Evolutionary conservation across 2,888 invertebrate species (phyloP).

Genomic region (Zygothrica quintamaculata): DNA sequence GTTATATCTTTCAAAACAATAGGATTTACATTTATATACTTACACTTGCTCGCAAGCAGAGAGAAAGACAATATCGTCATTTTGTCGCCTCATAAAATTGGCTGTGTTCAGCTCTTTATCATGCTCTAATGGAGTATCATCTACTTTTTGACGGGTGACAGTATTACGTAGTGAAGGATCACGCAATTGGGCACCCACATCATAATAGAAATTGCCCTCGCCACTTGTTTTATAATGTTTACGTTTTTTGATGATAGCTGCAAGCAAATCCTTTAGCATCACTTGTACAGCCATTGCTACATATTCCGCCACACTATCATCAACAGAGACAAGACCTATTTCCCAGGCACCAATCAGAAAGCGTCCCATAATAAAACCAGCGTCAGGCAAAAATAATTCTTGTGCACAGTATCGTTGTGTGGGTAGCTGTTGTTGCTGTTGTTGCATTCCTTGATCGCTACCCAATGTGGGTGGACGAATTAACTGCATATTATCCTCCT

Average conservation of each 20-base stretch:
- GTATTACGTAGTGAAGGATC: slow-evolving; percentile 93
- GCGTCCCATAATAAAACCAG: slow-evolving; percentile 92
- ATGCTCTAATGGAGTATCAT: slow-evolving; percentile 86
- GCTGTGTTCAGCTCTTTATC: slow-evolving; percentile 87
- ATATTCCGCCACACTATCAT: slow-evolving; percentile 92
- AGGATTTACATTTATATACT: slow-evolving; percentile 30
- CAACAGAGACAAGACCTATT: slow-evolving; percentile 92
- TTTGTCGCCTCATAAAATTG: slow-evolving; percentile 89
- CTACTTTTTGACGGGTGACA: slow-evolving; percentile 87
- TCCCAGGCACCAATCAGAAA: slow-evolving; percentile 96
- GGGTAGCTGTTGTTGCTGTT: slow-evolving; percentile 73
- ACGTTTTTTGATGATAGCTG: slow-evolving; percentile 91
- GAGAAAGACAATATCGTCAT: slow-evolving; percentile 91
- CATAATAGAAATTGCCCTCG: slow-evolving; percentile 90
- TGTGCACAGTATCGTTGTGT: slow-evolving; percentile 87
- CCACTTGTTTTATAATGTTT: slow-evolving; percentile 90
- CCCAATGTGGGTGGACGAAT: slow-evolving; percentile 67
- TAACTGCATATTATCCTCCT: slow-evolving; percentile 84
- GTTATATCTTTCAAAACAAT: background rate
- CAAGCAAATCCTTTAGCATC: slow-evolving; percentile 92
- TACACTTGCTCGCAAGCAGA: slow-evolving; percentile 88
- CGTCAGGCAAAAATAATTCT: slow-evolving; percentile 93
- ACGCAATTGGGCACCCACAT: slow-evolving; percentile 91
- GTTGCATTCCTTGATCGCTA: slow-evolving; percentile 71
- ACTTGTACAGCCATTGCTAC: slow-evolving; percentile 92